Evolutionary conservation across 1,140 invertebrate species (phyloP).

Genomic region (Planococcus citri): DNA sequence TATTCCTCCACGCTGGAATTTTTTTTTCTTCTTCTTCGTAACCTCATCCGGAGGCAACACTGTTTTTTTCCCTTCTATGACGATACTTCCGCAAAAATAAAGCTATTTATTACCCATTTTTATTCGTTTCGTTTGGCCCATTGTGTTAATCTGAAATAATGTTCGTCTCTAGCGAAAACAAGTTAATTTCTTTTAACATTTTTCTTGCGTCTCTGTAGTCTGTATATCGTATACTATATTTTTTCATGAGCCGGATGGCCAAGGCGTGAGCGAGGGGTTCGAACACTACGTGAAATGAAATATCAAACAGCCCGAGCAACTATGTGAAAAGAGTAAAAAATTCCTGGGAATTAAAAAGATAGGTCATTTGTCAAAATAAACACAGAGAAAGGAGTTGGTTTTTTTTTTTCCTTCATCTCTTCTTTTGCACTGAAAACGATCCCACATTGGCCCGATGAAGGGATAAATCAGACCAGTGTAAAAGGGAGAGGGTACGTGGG

Average conservation of each 20-base stretch:
- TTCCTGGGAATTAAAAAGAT: slow-evolving; percentile 16
- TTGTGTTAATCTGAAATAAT: slow-evolving; percentile 17
- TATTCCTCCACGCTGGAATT: too few species aligned
- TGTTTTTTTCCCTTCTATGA: neutral
- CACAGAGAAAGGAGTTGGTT: too few species aligned
- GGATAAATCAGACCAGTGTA: neutral
- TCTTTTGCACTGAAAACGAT: neutral
- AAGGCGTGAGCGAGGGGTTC: too few species aligned
- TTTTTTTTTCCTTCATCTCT: too few species aligned
- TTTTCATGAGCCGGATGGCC: too few species aligned
- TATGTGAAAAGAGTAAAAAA: neutral
- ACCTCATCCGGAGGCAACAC: neutral
- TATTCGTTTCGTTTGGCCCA: slow-evolving; percentile 16
- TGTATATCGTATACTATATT: too few species aligned
- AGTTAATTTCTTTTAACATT: slow-evolving; percentile 15
- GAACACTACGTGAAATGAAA: neutral
- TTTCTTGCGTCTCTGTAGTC: neutral
- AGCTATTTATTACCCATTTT: slow-evolving; percentile 14
- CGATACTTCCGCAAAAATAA: slow-evolving; percentile 1
- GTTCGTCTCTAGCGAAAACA: slow-evolving; percentile 5
- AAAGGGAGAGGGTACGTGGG: too few species aligned
- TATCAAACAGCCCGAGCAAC: neutral
- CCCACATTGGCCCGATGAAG: neutral
- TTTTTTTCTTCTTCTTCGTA: neutral
- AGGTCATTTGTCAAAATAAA: slow-evolving; percentile 20